Percentiles rank a stretch among this genome's conserved stretches.
Conservation (phyloP, 2,888 invertebrate species). For the Watsonalla binaria region DNA sequence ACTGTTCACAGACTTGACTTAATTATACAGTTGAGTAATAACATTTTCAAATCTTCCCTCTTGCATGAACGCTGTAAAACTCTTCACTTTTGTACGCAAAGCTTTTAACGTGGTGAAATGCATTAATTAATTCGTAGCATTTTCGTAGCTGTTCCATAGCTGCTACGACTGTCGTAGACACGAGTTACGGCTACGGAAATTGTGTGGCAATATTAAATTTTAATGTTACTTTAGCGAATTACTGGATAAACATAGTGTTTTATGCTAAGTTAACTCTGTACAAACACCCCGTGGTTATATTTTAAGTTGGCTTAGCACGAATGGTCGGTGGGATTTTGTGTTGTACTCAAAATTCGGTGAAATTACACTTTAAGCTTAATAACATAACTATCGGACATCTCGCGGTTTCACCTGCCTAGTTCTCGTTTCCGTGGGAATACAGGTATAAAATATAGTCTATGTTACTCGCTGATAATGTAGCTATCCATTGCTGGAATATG, state of each 20-base stretch:
- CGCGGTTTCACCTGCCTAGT: too few species aligned
- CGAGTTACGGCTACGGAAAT: constrained; percentile 14
- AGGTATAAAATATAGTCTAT: too few species aligned
- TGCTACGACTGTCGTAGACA: constrained; percentile 32
- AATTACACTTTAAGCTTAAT: too few species aligned
- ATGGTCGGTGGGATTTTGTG: neutral
- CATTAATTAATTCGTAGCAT: constrained; percentile 30
- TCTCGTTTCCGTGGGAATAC: too few species aligned
- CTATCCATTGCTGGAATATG: too few species aligned
- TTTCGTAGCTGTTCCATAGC: constrained; percentile 4
- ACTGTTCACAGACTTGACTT: neutral
- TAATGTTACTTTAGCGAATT: constrained; percentile 9
- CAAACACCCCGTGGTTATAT: neutral
- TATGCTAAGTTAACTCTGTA: neutral
- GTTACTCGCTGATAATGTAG: too few species aligned
- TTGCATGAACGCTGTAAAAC: constrained; percentile 8
- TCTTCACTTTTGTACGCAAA: constrained; percentile 13
- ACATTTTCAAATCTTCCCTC: neutral
- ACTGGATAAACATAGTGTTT: neutral
- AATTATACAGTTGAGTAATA: neutral
- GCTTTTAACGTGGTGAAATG: constrained; percentile 22
- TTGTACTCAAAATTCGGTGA: too few species aligned
- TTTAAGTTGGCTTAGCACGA: neutral
- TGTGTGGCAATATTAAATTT: neutral
- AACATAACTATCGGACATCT: too few species aligned